phyloP scores from a whole-genome alignment of 1,140 invertebrate genomes.

The Zaprionus kolodkinae region DNA sequence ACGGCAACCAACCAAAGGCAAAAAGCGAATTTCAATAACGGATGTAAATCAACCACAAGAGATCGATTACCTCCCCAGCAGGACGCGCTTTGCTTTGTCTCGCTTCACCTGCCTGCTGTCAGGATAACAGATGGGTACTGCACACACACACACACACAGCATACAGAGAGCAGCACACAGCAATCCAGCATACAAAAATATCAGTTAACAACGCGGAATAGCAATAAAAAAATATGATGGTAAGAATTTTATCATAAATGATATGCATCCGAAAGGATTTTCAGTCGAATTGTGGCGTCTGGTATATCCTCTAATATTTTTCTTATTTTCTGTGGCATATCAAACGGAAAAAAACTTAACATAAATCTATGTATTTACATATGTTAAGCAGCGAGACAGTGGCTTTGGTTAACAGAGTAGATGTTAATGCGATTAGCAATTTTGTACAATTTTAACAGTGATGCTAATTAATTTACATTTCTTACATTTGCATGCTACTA shows the following conservation, averaged over 20 bases:
- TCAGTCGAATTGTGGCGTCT: neutral
- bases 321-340: neutral
- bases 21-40: slow-evolving; percentile 79
- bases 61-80: slow-evolving; percentile 75
- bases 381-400: neutral
- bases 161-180: slow-evolving; percentile 36
- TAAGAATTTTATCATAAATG: slow-evolving; percentile 54
- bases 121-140: slow-evolving; percentile 76
- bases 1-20: slow-evolving; percentile 36
- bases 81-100: neutral
- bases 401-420: neutral
- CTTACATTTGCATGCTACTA: neutral
- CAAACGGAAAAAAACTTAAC: neutral
- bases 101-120: slow-evolving; percentile 57
- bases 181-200: slow-evolving; percentile 61
- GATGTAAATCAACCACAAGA: slow-evolving; percentile 81
- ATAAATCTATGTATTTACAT: neutral
- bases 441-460: neutral
- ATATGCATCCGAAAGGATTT: neutral
- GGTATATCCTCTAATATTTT: neutral
- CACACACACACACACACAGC: too few species aligned
- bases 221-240: slow-evolving; percentile 39
- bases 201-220: slow-evolving; percentile 64
- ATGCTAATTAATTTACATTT: neutral
- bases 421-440: neutral